Evolutionary conservation across 2,113 vertebrate species (phyloP), one percentile per base, ranked within the genome.

Genomic region (Anguilla japonica): DNA sequence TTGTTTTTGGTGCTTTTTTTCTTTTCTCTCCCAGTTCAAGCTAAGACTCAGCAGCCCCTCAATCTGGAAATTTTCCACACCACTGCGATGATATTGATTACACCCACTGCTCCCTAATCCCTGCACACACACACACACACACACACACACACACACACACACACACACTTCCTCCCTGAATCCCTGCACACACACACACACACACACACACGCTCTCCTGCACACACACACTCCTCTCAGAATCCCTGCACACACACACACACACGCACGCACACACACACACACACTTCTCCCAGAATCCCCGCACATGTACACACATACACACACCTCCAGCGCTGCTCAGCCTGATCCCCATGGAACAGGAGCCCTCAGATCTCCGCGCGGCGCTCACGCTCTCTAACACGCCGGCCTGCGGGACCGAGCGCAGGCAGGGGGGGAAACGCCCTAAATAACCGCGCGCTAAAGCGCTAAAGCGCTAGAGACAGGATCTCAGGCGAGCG

Each of bases 31-130:
- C 40, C 3, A 39, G 18, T 7, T 39, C 79, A 40, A 80, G 29
- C 20, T 16, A 80, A 80, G 15, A 75, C 71, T 75, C 26, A 75
- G 26, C 22, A 41, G 78, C 26, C 13, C 13, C 80, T 87, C 79
- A 63, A 80, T 81, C 40, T 5, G 85, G 82, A 91, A 26, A 82
- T 87, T 86, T 86, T 88, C 82, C 86, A 89, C 79, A 82, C 22
- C 79, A 86, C 84, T 86, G 85, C 86, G 82, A 63, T 85, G 84
- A 81, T 87, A 88, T 89, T 83, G 90, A 89, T 88, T 81, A 46
- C 85, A 75, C 41, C 39, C 60, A 67, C 60, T 22, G 20, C 60
- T 67, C 60, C 60, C 60, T 20, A 67, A 79, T 81, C 60, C 26
- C 5, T 67, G 0, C 75, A 79, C n/a, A 5, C n/a, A 14, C 75